Evolutionary conservation across 2,113 vertebrate genomes (phyloP), one percentile per base, ranked within the genome.

Genomic region (Pangasianodon hypophthalmus): DNA sequence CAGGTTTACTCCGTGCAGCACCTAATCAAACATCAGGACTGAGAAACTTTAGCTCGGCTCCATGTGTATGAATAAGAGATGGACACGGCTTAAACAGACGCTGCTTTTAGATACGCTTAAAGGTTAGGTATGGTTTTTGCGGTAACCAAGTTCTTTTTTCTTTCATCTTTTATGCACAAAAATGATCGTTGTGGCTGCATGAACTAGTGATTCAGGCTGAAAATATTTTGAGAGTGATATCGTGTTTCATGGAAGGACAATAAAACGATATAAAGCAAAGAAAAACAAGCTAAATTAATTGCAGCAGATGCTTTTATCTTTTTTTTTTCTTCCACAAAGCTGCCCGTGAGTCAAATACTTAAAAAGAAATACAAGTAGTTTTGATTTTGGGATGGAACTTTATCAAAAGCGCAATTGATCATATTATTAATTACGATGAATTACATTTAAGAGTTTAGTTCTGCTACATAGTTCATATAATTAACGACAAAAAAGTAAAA

Each of bases 21-120:
- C 88, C 73, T 90, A 80, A 85, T 84, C 73, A 91, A 90, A 81
- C 86, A 69, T 85, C 60, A 37, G 84, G 48, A 46, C 88, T 85
- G 82, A 52, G 91, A 90, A 91, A 91, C 82, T 81, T 88, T 85
- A 91, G 88, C 91, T 89, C 84, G 91, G 86, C 91, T 91, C 91
- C 91, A 80, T 80, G 62, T 52, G 87, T 60, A 90, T 88, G 87
- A 90, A 91, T 86, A 91, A 85, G 88, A 90, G 82, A 88, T 88
- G 84, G 81, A 81, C 85, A 32, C 44, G 80, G 32, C 69, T 86
- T 54, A n/a, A 19, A 46, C 73, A 32, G 73, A 32, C 41, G 60
- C 60, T 69, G 79, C 79, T 37, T 32, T 82, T 82, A 69, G 46
- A 69, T 54, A 18, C 26, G 79, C 71, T 54, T 75, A 4, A 60